A percentile compares a stretch with the other conserved stretches of the same genome.
phyloP scores from a whole-genome alignment of 2,888 invertebrate species.

The Luperina testacea region DNA sequence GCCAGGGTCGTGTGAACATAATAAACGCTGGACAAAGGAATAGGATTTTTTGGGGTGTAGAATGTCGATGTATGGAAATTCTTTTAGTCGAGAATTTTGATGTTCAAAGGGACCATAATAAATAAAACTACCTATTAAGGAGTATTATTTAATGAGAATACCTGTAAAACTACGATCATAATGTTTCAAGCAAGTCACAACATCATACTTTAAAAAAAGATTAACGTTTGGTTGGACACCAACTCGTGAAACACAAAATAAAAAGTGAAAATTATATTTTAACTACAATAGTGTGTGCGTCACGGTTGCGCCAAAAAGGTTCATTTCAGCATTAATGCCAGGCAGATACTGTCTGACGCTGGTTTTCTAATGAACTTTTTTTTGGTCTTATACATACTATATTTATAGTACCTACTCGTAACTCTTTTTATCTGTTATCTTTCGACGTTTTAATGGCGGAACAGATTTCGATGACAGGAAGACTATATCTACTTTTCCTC shows the following conservation, averaged over 20 bases:
- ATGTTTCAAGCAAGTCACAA: not conserved
- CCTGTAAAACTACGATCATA: not conserved
- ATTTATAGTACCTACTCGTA: not conserved
- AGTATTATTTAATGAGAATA: not conserved
- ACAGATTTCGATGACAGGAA: not conserved
- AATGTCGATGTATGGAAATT: conserved; percentile 8
- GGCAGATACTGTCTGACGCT: not conserved
- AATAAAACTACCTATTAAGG: not conserved
- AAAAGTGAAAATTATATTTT: not conserved
- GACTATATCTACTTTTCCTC: not conserved
- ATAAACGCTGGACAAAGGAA: conserved; percentile 26
- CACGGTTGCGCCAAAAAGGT: not conserved
- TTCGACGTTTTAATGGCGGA: not conserved
- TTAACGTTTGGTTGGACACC: too few relatives aligned
- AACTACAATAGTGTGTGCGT: not conserved
- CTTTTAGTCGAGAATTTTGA: not conserved
- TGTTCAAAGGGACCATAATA: not conserved
- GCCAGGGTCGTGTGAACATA: conserved; percentile 26
- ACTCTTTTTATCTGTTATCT: not conserved
- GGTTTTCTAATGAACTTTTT: not conserved
- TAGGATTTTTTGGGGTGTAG: not conserved
- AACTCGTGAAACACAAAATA: not conserved
- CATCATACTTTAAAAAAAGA: not conserved
- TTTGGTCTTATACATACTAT: not conserved
- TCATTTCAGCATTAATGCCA: not conserved